A percentile compares a stretch with the other conserved stretches of the same genome.
Conservation (phyloP, 2,113 vertebrate species). For the Sinocyclocheilus anshuiensis region DNA sequence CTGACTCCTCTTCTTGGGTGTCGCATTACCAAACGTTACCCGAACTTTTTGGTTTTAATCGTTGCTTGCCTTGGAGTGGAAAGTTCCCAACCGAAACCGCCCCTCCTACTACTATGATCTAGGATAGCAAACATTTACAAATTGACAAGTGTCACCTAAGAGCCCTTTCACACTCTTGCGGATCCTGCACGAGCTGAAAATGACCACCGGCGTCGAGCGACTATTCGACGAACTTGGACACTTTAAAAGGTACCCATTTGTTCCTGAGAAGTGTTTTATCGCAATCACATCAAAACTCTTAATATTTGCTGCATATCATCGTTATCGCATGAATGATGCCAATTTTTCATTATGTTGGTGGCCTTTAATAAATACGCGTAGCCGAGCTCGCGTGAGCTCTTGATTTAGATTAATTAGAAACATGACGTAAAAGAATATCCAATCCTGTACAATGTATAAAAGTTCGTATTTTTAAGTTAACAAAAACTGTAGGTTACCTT, state of each 20-base stretch:
- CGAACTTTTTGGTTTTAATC: slow-evolving; percentile 8
- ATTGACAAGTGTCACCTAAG: slow-evolving; percentile 4
- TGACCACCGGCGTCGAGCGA: slow-evolving; percentile 71
- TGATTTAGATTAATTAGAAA: not conserved
- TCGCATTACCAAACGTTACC: not conserved
- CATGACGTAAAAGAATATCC: not conserved
- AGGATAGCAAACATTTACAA: slow-evolving; percentile 27
- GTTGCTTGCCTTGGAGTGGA: slow-evolving; percentile 20
- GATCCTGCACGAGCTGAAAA: slow-evolving; percentile 41
- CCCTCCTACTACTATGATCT: slow-evolving; percentile 32
- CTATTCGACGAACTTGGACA: slow-evolving; percentile 79
- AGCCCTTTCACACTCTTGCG: not conserved
- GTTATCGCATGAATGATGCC: not conserved
- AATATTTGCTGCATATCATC: no score
- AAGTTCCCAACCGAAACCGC: slow-evolving; percentile 36
- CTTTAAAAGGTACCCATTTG: slow-evolving; percentile 70
- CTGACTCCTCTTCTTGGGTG: not conserved
- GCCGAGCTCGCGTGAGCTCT: not conserved
- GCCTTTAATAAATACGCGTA: no score
- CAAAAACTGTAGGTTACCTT: not conserved
- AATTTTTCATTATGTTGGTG: not conserved
- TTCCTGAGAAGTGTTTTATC: not conserved
- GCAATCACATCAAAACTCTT: not conserved
- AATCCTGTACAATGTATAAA: not conserved
- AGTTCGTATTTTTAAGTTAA: not conserved